Evolutionary conservation across 2,113 vertebrate genomes (phyloP).

Genomic region (Girardinichthys multiradiatus): DNA sequence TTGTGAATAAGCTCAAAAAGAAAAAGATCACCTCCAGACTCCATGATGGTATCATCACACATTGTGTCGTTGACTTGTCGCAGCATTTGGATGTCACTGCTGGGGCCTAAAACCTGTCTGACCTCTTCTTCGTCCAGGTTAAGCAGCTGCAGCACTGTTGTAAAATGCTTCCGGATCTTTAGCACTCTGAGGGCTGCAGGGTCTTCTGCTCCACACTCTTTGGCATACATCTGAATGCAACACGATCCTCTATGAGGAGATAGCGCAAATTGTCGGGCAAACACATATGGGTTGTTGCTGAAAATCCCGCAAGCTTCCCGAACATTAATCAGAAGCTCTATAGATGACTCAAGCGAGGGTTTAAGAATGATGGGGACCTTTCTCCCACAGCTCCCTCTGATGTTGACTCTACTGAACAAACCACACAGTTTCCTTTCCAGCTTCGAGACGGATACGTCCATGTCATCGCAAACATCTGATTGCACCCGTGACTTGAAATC

Average conservation of each 20-base stretch:
- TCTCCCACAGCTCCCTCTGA: conserved; percentile 44
- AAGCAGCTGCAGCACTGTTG: conserved; percentile 50
- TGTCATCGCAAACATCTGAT: background rate
- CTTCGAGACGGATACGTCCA: conserved; percentile 29
- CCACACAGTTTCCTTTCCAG: conserved; percentile 54
- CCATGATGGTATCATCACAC: background rate
- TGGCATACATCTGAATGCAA: conserved; percentile 25
- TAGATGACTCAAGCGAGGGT: conserved; percentile 31
- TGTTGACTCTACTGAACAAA: conserved; percentile 49
- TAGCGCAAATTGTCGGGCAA: conserved; percentile 22
- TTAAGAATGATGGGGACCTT: conserved; percentile 58
- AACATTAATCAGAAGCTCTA: conserved; percentile 42
- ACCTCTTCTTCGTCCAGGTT: conserved; percentile 57
- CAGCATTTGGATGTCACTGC: conserved; percentile 28
- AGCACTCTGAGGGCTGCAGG: conserved; percentile 13
- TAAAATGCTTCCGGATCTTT: conserved; percentile 47
- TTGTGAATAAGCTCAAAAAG: too few relatives aligned
- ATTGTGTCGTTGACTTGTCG: conserved; percentile 3
- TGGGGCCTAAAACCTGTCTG: conserved; percentile 40
- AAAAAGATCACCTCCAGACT: conserved; percentile 30
- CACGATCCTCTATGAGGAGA: conserved; percentile 31
- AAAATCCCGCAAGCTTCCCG: conserved; percentile 49
- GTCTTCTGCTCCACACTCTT: conserved; percentile 38
- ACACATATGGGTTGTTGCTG: conserved; percentile 48
- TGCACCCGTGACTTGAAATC: conserved; percentile 37